These are phyloP conservation scores for Gracilinanus agilis DNA, from an alignment of 2,113 vertebrate species.

Conservation along the genomic window DNA sequence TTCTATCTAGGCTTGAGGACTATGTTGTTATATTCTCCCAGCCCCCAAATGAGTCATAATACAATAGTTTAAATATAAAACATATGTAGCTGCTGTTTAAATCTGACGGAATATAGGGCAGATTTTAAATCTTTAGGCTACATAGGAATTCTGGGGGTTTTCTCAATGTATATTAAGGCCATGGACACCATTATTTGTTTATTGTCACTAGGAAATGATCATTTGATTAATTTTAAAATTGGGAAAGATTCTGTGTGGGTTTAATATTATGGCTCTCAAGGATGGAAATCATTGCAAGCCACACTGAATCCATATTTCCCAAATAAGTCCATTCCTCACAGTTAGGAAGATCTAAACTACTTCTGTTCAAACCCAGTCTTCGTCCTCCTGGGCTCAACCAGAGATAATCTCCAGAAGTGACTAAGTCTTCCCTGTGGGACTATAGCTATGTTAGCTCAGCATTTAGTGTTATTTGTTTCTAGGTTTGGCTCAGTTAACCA, in stretches of 20 bases:
- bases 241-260: conserved; percentile 74
- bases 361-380: background rate
- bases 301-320: background rate
- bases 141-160: conserved; percentile 63
- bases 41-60: conserved; percentile 80
- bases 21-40: conserved; percentile 42
- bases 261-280: conserved; percentile 82
- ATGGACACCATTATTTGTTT: conserved; percentile 57
- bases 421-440: background rate
- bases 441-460: background rate
- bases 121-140: conserved; percentile 19
- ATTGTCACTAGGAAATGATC: conserved; percentile 76
- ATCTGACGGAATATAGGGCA: conserved; percentile 65
- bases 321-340: background rate
- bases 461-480: background rate
- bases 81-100: conserved; percentile 79
- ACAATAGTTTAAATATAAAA: conserved; percentile 79
- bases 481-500: background rate
- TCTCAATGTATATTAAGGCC: conserved; percentile 72
- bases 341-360: background rate
- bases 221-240: conserved; percentile 76
- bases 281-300: conserved; percentile 37
- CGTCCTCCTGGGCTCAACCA: background rate
- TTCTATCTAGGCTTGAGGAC: conserved; percentile 50
- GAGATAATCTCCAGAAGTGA: background rate